Evolutionary conservation across 1,140 invertebrate genomes (phyloP).

Genomic region (Pollicipes pollicipes): DNA sequence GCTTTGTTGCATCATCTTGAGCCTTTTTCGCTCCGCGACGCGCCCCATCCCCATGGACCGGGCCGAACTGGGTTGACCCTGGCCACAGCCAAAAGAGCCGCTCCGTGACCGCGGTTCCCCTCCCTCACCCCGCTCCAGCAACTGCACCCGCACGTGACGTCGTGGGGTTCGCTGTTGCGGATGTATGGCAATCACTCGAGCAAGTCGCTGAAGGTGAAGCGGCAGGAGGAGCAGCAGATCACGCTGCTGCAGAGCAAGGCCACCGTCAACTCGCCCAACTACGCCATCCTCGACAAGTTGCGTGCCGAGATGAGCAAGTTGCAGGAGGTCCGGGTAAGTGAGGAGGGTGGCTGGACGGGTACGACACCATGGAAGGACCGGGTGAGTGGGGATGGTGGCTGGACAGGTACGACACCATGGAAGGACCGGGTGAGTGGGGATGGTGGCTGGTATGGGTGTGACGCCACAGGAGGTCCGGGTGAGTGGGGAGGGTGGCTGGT

Average conservation of each 20-base stretch:
- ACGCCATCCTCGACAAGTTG: slow-evolving; percentile 78
- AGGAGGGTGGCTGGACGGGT: no score
- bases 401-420: neutral
- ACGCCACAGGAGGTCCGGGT: no score
- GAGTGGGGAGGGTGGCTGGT: no score
- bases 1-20: no score
- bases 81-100: no score
- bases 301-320: slow-evolving; percentile 72
- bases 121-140: slow-evolving; percentile 36
- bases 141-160: slow-evolving; percentile 77
- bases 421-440: neutral
- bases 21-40: no score
- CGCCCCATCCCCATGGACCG: no score
- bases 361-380: neutral
- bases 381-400: neutral
- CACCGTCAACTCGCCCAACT: slow-evolving; percentile 77
- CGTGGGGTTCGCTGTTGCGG: slow-evolving; percentile 83
- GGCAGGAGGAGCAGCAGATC: slow-evolving; percentile 84
- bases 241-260: slow-evolving; percentile 77
- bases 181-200: slow-evolving; percentile 84
- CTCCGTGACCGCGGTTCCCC: no score
- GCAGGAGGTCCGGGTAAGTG: slow-evolving; percentile 26
- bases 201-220: slow-evolving; percentile 83
- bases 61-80: no score
- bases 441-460: no score